Base-by-base conservation (phyloP, 2,113 vertebrate genomes). In the Australoheros scitulus region DNA sequence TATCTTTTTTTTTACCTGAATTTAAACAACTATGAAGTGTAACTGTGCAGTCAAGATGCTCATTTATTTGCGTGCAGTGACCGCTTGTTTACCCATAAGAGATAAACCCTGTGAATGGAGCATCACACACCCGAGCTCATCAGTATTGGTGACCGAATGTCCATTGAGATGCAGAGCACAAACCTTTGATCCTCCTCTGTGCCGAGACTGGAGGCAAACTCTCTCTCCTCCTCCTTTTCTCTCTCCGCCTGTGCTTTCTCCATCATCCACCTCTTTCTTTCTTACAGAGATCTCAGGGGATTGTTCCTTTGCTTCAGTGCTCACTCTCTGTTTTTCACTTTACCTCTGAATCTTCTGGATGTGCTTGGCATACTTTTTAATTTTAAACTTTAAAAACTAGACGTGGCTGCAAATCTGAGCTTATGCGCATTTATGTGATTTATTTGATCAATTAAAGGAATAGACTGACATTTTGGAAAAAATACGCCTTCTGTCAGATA, bases 141-240 rank as follows among this genome's bases (percentile, higher is more conserved):
- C 93, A 94, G 94, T 93, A 93, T 94, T 94, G 92, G 88, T 88
- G 91, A 89, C 92, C 91, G 86, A 92, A 88, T 87, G 90, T 89
- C 93, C 88, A 93, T 94, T 95, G 93, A 94, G 91, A 95, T 94
- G 94, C 94, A 94, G 93, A 93, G 89, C 92, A 93, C 91, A 94
- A 92, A 90, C 91, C 94, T 94, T 94, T 95, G 94, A 95, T 95
- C 94, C 94, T 93, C 89, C 90, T 91, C 91, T 81, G 91, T 91
- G 85, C 90, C 60, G 90, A 89, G 89, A 93, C 94, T 90, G 86
- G 88, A 94, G 91, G 93, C 93, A 90, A 92, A 89, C 85, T 90
- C 90, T 78, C 89, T 82, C 88, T 83, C 77, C 29, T 80, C 68
- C 52, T 58, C 79, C 82, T 79, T 52, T 83, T 80, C 85, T 55